Conservation (phyloP, 2,113 vertebrate genomes). For the Natator depressus region DNA sequence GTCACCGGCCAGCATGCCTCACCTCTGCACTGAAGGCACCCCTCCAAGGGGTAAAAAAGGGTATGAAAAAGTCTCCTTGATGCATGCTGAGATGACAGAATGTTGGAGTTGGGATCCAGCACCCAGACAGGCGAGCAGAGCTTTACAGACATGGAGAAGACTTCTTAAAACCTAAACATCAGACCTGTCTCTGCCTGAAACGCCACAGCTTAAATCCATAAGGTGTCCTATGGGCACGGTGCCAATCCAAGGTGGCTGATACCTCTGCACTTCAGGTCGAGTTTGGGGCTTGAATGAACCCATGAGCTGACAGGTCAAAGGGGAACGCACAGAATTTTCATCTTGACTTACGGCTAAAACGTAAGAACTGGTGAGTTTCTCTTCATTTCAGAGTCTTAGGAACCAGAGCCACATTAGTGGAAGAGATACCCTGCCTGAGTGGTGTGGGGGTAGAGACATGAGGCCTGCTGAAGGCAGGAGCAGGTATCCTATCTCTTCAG, state of each 20-base stretch:
- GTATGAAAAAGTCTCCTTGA: background rate
- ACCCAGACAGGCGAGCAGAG: background rate
- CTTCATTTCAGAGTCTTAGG: too few species aligned
- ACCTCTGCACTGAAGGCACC: background rate
- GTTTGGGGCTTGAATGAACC: background rate
- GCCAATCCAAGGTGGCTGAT: background rate
- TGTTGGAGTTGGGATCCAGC: background rate
- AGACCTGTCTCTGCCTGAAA: background rate
- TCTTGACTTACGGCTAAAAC: background rate
- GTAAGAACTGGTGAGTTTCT: background rate
- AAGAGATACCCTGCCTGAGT: too few species aligned
- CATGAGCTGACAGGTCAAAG: background rate
- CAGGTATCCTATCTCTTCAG: background rate
- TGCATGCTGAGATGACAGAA: background rate
- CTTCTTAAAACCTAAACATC: background rate
- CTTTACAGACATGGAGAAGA: background rate
- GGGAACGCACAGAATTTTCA: background rate
- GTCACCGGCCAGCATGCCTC: too few species aligned
- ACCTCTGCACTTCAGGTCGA: background rate
- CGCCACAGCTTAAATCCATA: background rate
- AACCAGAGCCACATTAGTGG: too few species aligned
- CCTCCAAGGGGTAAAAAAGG: background rate
- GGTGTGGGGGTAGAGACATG: too few species aligned
- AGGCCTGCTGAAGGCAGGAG: background rate
- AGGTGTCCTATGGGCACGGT: background rate